Conservation (phyloP, 1,140 invertebrate genomes). For the Zeugodacus cucurbitae region DNA sequence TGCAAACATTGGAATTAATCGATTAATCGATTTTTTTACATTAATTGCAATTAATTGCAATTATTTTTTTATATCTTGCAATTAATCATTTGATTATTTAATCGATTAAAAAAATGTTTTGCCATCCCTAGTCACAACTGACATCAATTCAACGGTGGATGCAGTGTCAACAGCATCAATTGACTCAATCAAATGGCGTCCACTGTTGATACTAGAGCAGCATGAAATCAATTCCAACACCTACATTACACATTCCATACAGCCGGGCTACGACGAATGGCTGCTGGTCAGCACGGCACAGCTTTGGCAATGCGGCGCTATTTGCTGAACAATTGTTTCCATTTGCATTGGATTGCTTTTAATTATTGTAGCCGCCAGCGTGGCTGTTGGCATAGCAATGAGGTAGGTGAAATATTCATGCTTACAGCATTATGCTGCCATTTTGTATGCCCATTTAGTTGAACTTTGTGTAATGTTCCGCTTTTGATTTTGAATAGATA, state of each 20-base stretch:
- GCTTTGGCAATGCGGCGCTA: conserved; percentile 61
- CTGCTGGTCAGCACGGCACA: conserved; percentile 56
- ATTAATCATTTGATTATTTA: no score
- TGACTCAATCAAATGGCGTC: conserved; percentile 54
- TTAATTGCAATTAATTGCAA: no score
- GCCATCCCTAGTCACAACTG: no score
- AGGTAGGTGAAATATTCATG: conserved; percentile 52
- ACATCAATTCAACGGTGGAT: not conserved
- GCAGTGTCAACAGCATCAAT: not conserved
- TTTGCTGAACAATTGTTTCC: conserved; percentile 62
- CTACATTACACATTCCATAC: conserved; percentile 61
- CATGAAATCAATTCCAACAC: conserved; percentile 45
- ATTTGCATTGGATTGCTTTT: conserved; percentile 56
- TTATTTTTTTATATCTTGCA: no score
- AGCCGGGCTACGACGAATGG: conserved; percentile 63
- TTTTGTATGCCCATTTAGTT: no score
- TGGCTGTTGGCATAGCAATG: conserved; percentile 58
- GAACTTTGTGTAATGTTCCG: no score
- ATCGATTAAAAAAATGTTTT: no score
- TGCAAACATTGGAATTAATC: no score
- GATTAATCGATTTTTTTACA: no score
- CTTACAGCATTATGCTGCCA: no score
- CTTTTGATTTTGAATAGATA: no score
- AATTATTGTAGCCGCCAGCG: conserved; percentile 56
- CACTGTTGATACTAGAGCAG: conserved; percentile 60